Percentiles rank a stretch among this genome's conserved stretches.
These are phyloP conservation scores for Pantherophis alleghaniensis DNA, from an alignment of 2,797 vertebrate genomes.

Conservation along the genomic window DNA sequence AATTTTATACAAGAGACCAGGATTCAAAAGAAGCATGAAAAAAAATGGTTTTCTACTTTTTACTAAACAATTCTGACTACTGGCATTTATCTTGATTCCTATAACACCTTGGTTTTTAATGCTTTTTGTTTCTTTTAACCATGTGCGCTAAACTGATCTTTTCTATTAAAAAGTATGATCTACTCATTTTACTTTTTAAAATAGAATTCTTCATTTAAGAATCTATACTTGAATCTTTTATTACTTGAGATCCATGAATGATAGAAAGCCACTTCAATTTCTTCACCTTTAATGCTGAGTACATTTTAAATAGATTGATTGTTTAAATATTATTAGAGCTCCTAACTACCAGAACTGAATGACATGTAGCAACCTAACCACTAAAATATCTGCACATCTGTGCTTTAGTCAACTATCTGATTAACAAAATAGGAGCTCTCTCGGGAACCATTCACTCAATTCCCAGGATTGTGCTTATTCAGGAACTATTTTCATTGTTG, in stretches of 20 bases:
- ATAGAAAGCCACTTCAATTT: background rate
- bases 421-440: background rate
- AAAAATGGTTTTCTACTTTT: background rate
- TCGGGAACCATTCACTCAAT: background rate
- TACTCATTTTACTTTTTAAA: background rate
- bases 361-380: background rate
- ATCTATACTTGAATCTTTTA: background rate
- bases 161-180: constrained; percentile 2
- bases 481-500: background rate
- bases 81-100: background rate
- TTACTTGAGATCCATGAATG: background rate
- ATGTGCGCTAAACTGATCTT: background rate
- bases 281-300: background rate
- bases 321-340: background rate
- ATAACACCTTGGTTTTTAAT: background rate
- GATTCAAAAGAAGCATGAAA: background rate
- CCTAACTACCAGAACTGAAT: background rate
- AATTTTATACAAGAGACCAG: background rate
- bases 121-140: background rate
- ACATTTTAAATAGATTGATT: background rate
- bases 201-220: constrained; percentile 18
- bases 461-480: background rate
- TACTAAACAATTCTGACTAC: background rate
- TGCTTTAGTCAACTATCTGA: background rate
- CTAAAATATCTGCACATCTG: background rate